Base-by-base conservation (phyloP, 2,888 invertebrate species). In the Epirrhoe tristata region DNA sequence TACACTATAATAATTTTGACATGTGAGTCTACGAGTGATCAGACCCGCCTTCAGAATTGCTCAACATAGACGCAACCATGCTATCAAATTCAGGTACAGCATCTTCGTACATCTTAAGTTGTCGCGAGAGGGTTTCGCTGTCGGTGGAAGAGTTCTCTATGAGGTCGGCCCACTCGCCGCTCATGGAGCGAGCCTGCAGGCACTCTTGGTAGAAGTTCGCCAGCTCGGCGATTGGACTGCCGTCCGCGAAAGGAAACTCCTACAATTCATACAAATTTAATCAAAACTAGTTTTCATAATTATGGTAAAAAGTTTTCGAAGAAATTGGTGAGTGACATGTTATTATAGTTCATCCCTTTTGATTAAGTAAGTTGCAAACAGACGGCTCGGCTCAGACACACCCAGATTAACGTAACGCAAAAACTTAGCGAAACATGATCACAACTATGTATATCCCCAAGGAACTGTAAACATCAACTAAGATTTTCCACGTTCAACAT, bases 161-260 rank as follows among this genome's bases (percentile, higher is more conserved):
- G 1, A 82, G 63, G 54, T 87, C 87, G 0, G 84, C 75, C 87
- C 90, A 88, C 43, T 87, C 88, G 62, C 86, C 86, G 63, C 86
- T 87, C 32, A 83, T 82, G 0, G 88, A 85, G 1, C 87, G 90
- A 6, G 97, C 97, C 74, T 95, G 95, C 81, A 97, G 95, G 87
- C 97, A 97, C 80, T 97, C 97, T 39, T 96, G 94, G 89, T 96
- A 97, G 89, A 97, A 97, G 71, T 95, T 94, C 0, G 97, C 96
- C 70, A 97, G 91, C 79, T 97, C 97, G 53, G 95, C 95, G 77
- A 96, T 96, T 0, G 95, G 95, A 77, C 95, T 96, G 67, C 95
- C 94, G 70, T 95, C 96, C 54, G 97, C 97, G 83, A 97, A 97
- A 4, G 97, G 97, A 58, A 97, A 96, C 88, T 96, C 96, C 97